These are phyloP conservation scores for Rana temporaria DNA, from an alignment of 2,113 vertebrate genomes.

Conservation along the genomic window DNA sequence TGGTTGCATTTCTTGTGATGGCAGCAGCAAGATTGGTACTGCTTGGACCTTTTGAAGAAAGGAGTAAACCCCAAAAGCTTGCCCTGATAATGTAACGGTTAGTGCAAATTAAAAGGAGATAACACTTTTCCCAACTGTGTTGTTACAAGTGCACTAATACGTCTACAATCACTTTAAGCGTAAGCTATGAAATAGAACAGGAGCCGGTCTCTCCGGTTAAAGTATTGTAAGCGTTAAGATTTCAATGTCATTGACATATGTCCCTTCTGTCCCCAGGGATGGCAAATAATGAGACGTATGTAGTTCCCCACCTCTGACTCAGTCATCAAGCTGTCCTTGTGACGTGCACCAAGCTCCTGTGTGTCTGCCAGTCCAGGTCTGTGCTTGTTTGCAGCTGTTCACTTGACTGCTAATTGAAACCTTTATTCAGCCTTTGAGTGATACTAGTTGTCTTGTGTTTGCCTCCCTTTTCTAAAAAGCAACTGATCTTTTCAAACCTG, in stretches of 20 bases:
- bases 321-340: constrained; percentile 30
- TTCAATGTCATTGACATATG: background rate
- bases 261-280: background rate
- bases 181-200: no score
- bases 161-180: no score
- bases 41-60: no score
- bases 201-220: no score
- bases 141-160: no score
- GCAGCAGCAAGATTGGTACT: no score
- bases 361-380: constrained; percentile 23
- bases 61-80: no score
- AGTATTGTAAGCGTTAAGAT: background rate
- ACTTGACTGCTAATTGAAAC: constrained; percentile 25
- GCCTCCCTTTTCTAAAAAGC: background rate
- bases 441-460: constrained; percentile 9
- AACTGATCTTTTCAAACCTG: background rate
- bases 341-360: constrained; percentile 26
- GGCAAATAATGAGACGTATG: background rate
- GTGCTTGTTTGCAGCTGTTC: constrained; percentile 37
- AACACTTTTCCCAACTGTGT: no score
- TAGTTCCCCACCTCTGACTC: constrained; percentile 42
- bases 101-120: no score
- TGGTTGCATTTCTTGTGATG: no score
- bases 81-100: no score
- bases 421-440: constrained; percentile 11